phyloP scores from a whole-genome alignment of 2,888 invertebrate species.

The Melinopterus prodromus region DNA sequence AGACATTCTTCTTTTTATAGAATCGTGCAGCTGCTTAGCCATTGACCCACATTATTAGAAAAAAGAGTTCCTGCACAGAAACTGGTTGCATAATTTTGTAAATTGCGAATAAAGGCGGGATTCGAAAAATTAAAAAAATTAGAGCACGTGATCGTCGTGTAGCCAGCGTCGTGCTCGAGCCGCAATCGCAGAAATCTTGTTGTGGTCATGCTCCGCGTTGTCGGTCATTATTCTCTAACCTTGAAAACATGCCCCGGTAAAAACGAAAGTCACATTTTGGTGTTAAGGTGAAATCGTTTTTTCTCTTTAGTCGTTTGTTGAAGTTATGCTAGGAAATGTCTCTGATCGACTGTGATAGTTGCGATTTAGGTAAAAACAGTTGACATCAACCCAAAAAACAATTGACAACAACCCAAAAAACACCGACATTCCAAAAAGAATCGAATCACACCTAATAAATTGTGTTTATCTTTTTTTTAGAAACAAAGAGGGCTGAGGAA shows the following conservation, averaged over 20 bases:
- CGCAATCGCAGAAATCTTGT: neutral
- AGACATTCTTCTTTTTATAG: neutral
- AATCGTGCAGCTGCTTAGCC: neutral
- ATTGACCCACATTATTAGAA: neutral
- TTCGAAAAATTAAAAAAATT: neutral
- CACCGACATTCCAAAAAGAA: neutral
- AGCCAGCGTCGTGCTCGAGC: no score
- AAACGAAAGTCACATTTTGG: neutral
- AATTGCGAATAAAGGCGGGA: neutral
- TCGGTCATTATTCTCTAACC: neutral
- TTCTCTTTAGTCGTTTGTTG: neutral
- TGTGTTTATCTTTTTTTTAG: conserved; percentile 19
- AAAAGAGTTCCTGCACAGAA: neutral
- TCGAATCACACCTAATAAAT: neutral
- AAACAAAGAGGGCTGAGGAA: conserved; percentile 57
- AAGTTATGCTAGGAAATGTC: conserved; percentile 17
- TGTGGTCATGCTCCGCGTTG: neutral
- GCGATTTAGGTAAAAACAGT: conserved; percentile 22
- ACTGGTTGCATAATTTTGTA: neutral
- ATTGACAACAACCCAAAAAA: neutral
- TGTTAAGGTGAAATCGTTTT: neutral
- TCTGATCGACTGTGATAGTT: conserved; percentile 9
- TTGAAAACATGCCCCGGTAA: neutral
- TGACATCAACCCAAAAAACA: neutral
- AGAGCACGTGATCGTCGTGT: neutral